Conservation (phyloP, 2,888 invertebrate species). For the Strigamia maritima region DNA sequence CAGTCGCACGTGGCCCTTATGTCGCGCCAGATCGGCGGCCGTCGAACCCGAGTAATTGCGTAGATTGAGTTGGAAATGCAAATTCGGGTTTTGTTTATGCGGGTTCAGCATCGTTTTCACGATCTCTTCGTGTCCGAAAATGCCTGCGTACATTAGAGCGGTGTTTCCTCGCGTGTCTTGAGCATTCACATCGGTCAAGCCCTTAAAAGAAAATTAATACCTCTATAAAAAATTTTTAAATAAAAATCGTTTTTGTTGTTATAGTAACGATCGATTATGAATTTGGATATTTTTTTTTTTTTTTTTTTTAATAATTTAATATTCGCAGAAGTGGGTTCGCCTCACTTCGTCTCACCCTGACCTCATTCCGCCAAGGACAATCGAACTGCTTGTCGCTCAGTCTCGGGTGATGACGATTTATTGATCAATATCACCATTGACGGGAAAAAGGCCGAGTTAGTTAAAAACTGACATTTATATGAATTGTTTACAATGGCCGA, state of each 20-base stretch:
- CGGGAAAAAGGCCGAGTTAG: background rate
- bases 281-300: too few species aligned
- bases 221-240: too few species aligned
- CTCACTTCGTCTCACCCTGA: background rate
- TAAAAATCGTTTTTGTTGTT: too few species aligned
- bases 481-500: too few species aligned
- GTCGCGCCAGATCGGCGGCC: background rate
- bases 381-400: background rate
- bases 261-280: background rate
- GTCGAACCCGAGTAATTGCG: background rate
- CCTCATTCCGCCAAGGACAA: background rate
- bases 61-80: background rate
- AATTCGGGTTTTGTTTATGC: background rate
- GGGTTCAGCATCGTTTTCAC: slow-evolving; percentile 41
- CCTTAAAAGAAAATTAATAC: slow-evolving; percentile 35
- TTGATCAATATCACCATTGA: background rate
- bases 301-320: background rate
- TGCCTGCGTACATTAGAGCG: slow-evolving; percentile 43
- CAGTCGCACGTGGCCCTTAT: background rate
- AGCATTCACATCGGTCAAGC: slow-evolving; percentile 38
- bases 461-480: too few species aligned
- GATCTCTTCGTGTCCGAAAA: slow-evolving; percentile 43
- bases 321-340: background rate
- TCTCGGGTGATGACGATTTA: background rate
- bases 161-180: slow-evolving; percentile 36